Evolutionary conservation across 2,113 vertebrate genomes (phyloP).

Genomic region (Callocephalon fimbriatum): DNA sequence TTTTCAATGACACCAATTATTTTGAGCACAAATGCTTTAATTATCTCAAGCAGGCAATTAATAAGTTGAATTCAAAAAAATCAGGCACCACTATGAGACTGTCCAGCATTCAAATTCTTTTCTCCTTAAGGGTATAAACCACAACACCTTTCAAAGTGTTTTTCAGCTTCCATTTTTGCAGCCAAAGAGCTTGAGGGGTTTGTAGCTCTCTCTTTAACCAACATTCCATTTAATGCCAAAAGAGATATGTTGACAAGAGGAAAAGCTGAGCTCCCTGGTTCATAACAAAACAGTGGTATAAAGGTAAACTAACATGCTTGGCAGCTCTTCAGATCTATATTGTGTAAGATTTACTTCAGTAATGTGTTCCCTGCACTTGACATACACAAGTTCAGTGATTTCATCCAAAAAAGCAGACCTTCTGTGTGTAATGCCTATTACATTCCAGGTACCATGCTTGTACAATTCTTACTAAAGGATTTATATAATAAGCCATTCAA

Average conservation of each 20-base stretch:
- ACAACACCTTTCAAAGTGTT: background rate
- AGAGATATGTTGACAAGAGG: background rate
- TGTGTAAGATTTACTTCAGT: background rate
- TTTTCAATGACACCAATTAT: slow-evolving; percentile 72
- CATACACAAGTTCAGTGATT: background rate
- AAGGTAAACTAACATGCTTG: background rate
- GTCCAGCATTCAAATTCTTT: slow-evolving; percentile 18
- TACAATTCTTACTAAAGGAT: background rate
- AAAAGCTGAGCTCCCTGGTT: background rate
- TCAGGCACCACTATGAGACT: slow-evolving; percentile 37
- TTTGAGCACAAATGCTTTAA: slow-evolving; percentile 69
- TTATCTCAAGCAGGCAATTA: slow-evolving; percentile 70
- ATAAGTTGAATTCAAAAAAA: slow-evolving; percentile 62
- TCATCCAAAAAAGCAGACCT: background rate
- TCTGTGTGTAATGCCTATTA: background rate
- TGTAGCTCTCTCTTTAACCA: background rate
- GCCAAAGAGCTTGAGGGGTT: background rate
- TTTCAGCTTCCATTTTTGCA: background rate
- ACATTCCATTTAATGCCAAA: background rate
- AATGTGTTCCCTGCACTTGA: background rate
- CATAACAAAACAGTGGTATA: background rate
- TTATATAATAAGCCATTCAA: background rate
- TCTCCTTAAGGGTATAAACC: background rate
- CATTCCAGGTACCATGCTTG: background rate
- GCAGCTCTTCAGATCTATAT: background rate